These are phyloP conservation scores for Loris lydekkerianus DNA, from an alignment of 2,797 vertebrate genomes.

Conservation along the genomic window DNA sequence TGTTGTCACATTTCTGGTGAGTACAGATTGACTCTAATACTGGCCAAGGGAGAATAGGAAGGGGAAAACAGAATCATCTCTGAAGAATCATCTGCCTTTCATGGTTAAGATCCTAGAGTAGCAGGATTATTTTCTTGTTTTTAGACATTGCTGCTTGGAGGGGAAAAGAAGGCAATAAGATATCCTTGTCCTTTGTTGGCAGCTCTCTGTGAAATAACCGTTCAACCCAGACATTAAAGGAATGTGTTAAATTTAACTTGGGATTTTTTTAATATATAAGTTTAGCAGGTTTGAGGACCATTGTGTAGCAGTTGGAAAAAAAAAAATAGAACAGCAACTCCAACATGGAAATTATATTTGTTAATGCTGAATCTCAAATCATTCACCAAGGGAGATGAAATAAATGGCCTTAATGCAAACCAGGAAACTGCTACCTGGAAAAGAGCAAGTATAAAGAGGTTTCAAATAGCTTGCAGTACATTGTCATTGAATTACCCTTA, in stretches of 20 bases:
- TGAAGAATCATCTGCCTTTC: slow-evolving; percentile 56
- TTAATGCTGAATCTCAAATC: slow-evolving; percentile 60
- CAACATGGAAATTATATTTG: slow-evolving; percentile 60
- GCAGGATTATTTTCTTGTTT: slow-evolving; percentile 52
- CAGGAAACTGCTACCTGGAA: slow-evolving; percentile 68
- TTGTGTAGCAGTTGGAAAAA: slow-evolving; percentile 41
- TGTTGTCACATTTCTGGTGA: slow-evolving; percentile 49
- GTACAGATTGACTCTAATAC: slow-evolving; percentile 43
- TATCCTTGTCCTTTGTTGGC: slow-evolving; percentile 43
- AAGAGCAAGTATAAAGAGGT: slow-evolving; percentile 59
- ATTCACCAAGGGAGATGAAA: slow-evolving; percentile 66
- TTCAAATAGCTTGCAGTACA: slow-evolving; percentile 56
- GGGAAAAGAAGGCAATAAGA: background rate
- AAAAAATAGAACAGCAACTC: slow-evolving; percentile 54
- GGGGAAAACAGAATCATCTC: background rate
- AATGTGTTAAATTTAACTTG: slow-evolving; percentile 58
- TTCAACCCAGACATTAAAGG: slow-evolving; percentile 35
- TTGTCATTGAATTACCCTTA: slow-evolving; percentile 62
- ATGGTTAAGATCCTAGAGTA: slow-evolving; percentile 15
- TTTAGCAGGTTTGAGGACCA: slow-evolving; percentile 54
- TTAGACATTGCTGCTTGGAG: slow-evolving; percentile 18
- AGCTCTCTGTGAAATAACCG: slow-evolving; percentile 51
- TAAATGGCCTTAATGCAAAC: slow-evolving; percentile 68
- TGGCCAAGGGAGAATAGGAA: background rate
- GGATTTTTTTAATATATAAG: slow-evolving; percentile 30